Evolutionary conservation across 1,140 invertebrate genomes (phyloP), one percentile per base, ranked within the genome.

Genomic region (Drosophila orosa): DNA sequence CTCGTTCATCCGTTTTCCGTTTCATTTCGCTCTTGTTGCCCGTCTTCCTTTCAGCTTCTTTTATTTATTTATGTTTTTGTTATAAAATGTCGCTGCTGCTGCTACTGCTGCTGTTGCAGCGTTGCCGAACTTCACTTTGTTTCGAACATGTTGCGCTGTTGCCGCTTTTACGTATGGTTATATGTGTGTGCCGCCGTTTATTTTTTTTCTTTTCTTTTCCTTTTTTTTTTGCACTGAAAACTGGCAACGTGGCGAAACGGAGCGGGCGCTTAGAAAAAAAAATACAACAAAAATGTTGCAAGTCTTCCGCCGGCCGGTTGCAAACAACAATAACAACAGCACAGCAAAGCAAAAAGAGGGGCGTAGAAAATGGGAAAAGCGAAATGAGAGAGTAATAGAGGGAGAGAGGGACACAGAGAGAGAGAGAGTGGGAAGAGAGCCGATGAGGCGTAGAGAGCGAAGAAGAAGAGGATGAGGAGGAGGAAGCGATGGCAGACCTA

Each of bases 31-130:
- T 57, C 25, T 31, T 56, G 22, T 56, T 61, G 17, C 17, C 17
- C 50, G 6, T 27, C 17, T 55, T 39, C 17, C 5, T 45, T 35
- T 55, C 22, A 45, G 39, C 42, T 57, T 74, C 44, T 81, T 68
- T 78, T 83, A 83, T 83, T 83, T 83, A 78, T 75, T 78, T 75
- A 83, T 68, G 35, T 68, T 75, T 68, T 75, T 80, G 80, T 78
- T 83, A 83, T 71, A 83, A 83, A 80, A 74, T 76, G 79, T 80
- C 39, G 63, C 74, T 45, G 65, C 31, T 35, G 58, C 24, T 13
- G 37, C 37, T 40, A 17, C 17, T 12, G 13, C 31, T 22, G 60
- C 7, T 22, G 33, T 29, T 13, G n/a, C 31, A 12, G 12, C 42
- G 63, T 35, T 40, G 60, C 44, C 44, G n/a, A 17, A 31, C 27